Evolutionary conservation across 2,113 vertebrate species (phyloP), one percentile per base, ranked within the genome.

Genomic region (Cavia aperea): DNA sequence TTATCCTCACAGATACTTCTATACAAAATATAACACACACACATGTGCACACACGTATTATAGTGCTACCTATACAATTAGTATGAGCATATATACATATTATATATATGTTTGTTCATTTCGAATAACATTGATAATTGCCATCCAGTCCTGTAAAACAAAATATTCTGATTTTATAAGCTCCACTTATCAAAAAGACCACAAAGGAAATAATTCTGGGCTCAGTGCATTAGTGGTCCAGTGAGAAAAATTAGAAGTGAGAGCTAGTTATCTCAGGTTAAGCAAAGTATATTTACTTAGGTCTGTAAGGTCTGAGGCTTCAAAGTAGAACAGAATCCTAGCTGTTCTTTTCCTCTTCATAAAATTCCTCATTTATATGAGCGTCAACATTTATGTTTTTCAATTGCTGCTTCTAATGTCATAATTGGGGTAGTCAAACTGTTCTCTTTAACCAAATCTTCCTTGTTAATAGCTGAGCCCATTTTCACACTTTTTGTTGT

Each of bases 361-460:
- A 88, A 93, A 92, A 85, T 90, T 66, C 93, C 60, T 92, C n/a
- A 16, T 68, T 86, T 91, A 73, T 73, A 43, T 86, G 62, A 94
- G n/a, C 70, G 62, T 88, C 65, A 70, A n/a, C 66, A 54, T 82
- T 70, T 39, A n/a, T 65, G 84, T 83, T 88, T 93, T 89, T 78
- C 49, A 88, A 19, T 93, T 73, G 82, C 81, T 73, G 15, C 70
- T 91, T 91, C 86, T 90, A 88, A 88, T 82, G 65, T 24, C 14
- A 24, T 88, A 86, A 90, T 81, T 91, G 78, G 43, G 4, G 1
- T 70, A 89, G 56, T 92, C 56, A 91, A 43, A 81, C 58, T 58
- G 65, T 82, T 87, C 70, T 84, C 13, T n/a, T 93, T 88, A 92
- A 81, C 65, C 87, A 93, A 93, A 94, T 89, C 89, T 93, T 92